Base-by-base conservation (phyloP, 2,797 vertebrate species). In the Chaetophractus vellerosus region DNA sequence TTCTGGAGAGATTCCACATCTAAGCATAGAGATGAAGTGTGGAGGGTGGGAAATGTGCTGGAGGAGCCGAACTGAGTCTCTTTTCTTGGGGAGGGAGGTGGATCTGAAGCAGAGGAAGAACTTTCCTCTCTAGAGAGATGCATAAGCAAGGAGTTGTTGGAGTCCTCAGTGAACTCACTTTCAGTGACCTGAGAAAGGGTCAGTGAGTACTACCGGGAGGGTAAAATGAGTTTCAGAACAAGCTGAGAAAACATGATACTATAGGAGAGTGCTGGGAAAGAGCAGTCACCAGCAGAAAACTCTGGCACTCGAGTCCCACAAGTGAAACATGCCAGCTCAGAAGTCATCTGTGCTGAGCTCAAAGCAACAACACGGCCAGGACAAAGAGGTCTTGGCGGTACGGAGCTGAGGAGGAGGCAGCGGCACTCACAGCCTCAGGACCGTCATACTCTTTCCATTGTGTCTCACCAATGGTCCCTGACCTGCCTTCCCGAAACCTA, bases 171-270 rank as follows among this genome's bases (percentile, higher is more conserved):
- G 87, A 92, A 88, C 88, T 90, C 57, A 6, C 15, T 85, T 93
- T 92, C 11, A 1, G 38, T 96, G 90, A 96, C 96, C 92, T 88
- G 88, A 93, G 88, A 96, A 80, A 76, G 74, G 88, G 68, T 97
- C 90, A 96, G 9, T 6, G 74, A 96, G 81, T 36, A 90, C 19
- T 9, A 90, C 19, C 9, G 36, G 71, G 78, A 61, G 55, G 80
- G 87, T 92, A 87, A 96, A 90, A 96, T 83, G 66, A 90, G 50
- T 95, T 95, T 96, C 91, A 96, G 94, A 93, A 96, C 93, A 97
- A 96, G 93, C 74, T 96, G 95, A 97, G 96, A 97, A 96, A 96
- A 97, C 83, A 83, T 24, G 92, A 97, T 84, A 96, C 72, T 66
- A 9, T 66, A 45, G 57, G 81, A 84, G 84, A 97, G 66, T 74